phyloP scores from a whole-genome alignment of 2,797 vertebrate species.

The Nannoperca australis region DNA sequence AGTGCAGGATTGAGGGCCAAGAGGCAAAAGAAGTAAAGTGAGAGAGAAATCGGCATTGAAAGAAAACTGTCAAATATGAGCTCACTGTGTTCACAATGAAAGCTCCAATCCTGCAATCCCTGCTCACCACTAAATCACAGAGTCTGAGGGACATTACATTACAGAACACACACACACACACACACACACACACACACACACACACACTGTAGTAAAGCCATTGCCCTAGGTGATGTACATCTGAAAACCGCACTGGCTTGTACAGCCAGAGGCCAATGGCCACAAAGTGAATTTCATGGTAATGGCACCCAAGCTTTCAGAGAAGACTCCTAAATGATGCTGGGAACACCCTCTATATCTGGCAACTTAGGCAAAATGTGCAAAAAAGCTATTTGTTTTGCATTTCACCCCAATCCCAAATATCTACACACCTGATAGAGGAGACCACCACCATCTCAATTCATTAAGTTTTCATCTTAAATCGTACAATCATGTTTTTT shows the following conservation, averaged over 20 bases:
- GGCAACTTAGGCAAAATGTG: constrained; percentile 7
- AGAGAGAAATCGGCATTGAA: constrained; percentile 1
- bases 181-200: constrained; percentile 27
- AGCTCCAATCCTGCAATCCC: constrained; percentile 35
- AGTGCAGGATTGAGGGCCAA: background rate
- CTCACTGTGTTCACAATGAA: background rate
- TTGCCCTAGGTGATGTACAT: constrained; percentile 54
- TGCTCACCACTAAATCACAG: constrained; percentile 32
- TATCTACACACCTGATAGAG: constrained; percentile 1
- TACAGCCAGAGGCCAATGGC: constrained; percentile 61
- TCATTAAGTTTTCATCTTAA: background rate
- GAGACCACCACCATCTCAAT: background rate
- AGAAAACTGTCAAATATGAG: constrained; percentile 11
- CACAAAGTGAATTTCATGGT: constrained; percentile 46
- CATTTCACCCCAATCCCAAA: background rate
- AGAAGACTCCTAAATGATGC: constrained; percentile 10
- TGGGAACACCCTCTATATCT: background rate
- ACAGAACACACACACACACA: constrained; percentile 22
- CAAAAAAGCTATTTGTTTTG: constrained; percentile 10
- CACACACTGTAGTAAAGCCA: constrained; percentile 10
- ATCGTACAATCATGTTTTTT: background rate
- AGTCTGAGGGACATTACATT: constrained; percentile 1
- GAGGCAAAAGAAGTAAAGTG: background rate
- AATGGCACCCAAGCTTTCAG: constrained; percentile 23
- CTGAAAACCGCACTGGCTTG: constrained; percentile 42